These are phyloP conservation scores for Semotilus atromaculatus DNA, from an alignment of 2,797 vertebrate species.

Conservation along the genomic window DNA sequence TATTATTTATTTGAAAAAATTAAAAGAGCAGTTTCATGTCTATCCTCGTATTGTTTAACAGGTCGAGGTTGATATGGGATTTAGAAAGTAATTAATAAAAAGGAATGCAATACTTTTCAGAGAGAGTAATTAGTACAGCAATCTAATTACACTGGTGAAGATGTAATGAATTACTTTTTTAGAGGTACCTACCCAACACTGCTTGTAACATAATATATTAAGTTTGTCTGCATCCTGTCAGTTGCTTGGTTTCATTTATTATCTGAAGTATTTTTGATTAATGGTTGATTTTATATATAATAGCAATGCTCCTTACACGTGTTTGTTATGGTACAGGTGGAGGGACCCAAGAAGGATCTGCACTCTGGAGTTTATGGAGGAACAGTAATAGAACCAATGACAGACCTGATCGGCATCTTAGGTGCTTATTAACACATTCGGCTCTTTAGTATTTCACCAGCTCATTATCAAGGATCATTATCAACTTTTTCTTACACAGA, in stretches of 20 bases:
- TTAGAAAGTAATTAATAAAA: too few species aligned
- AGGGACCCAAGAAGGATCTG: slow-evolving; percentile 86
- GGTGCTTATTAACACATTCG: slow-evolving; percentile 70
- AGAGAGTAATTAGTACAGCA: too few species aligned
- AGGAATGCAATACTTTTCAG: too few species aligned
- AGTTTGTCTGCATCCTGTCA: background rate
- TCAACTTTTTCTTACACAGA: slow-evolving; percentile 68
- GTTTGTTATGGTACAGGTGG: slow-evolving; percentile 74
- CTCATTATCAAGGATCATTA: background rate
- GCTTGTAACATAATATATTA: background rate
- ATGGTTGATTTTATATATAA: background rate
- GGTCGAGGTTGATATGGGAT: too few species aligned
- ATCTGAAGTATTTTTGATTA: background rate
- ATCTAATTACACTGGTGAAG: too few species aligned
- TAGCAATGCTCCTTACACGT: background rate
- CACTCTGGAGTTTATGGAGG: slow-evolving; percentile 92
- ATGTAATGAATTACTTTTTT: background rate
- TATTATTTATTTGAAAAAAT: too few species aligned
- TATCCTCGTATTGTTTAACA: too few species aligned
- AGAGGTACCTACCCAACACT: background rate
- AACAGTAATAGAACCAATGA: slow-evolving; percentile 88
- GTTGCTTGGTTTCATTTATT: background rate
- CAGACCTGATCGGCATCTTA: slow-evolving; percentile 87
- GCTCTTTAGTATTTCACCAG: background rate
- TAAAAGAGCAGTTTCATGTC: too few species aligned